Evolutionary conservation across 2,888 invertebrate genomes (phyloP).

Genomic region (Apodemia mormo): DNA sequence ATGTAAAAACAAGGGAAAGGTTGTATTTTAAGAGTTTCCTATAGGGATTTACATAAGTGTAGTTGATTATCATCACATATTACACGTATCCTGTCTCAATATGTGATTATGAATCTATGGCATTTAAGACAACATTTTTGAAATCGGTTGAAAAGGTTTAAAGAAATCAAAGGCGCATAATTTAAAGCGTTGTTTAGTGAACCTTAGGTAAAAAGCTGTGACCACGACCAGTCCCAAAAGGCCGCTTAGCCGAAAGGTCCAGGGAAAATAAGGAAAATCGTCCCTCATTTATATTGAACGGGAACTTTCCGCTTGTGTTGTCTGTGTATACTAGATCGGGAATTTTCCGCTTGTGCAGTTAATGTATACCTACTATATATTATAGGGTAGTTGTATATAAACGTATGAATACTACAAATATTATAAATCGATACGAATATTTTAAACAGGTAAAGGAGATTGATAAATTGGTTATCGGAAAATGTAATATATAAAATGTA

Average conservation of each 20-base stretch:
- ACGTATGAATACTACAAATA: too few species aligned
- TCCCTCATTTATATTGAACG: constrained; percentile 72
- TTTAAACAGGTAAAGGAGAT: too few species aligned
- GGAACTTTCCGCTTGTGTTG: constrained; percentile 3
- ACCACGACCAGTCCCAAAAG: constrained; percentile 55
- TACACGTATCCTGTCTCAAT: too few species aligned
- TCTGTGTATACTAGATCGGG: constrained; percentile 42
- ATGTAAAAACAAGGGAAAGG: too few species aligned
- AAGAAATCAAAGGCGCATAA: constrained; percentile 15
- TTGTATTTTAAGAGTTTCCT: too few species aligned
- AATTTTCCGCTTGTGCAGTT: neutral
- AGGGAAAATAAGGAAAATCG: constrained; percentile 64
- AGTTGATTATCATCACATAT: too few species aligned
- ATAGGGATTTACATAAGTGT: too few species aligned
- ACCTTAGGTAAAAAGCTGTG: constrained; percentile 61
- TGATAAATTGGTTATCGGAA: too few species aligned
- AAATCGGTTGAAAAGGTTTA: constrained; percentile 13
- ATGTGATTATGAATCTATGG: neutral
- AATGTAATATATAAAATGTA: too few species aligned
- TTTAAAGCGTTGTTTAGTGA: constrained; percentile 37
- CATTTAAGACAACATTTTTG: neutral
- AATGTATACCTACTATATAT: neutral
- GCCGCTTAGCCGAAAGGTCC: constrained; percentile 65
- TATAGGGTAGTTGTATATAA: too few species aligned
- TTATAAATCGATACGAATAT: too few species aligned